These are phyloP conservation scores for Sprattus sprattus DNA, from an alignment of 2,113 vertebrate genomes.

Conservation along the genomic window DNA sequence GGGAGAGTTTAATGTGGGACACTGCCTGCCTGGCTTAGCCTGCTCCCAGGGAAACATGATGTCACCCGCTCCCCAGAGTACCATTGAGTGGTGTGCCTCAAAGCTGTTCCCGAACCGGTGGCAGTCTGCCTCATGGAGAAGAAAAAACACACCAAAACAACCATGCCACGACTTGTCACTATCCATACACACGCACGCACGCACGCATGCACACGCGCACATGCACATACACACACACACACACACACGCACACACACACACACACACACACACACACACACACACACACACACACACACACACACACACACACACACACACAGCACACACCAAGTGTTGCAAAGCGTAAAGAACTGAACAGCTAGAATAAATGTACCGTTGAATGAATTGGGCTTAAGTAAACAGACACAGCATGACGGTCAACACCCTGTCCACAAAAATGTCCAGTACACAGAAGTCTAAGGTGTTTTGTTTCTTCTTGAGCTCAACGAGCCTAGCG, in stretches of 20 bases:
- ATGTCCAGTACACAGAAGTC: neutral
- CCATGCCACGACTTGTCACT: neutral
- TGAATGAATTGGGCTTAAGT: neutral
- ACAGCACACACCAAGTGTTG: neutral
- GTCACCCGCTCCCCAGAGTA: neutral
- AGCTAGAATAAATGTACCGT: neutral
- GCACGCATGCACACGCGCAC: neutral
- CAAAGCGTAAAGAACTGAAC: neutral
- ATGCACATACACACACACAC: no score
- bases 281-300: no score
- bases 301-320: no score
- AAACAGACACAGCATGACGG: neutral
- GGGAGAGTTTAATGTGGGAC: neutral
- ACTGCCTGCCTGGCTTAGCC: neutral
- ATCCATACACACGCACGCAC: neutral
- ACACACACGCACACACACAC: no score
- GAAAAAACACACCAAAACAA: slow-evolving; percentile 21
- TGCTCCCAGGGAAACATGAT: slow-evolving; percentile 7
- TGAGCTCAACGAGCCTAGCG: neutral
- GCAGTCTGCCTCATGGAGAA: neutral
- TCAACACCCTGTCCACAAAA: neutral
- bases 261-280: neutral
- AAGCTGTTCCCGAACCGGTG: neutral
- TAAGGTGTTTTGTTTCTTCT: neutral
- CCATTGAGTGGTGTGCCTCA: slow-evolving; percentile 1